Evolutionary conservation across 2,888 invertebrate species (phyloP).

Genomic region (Acanthococcus lagerstroemiae): DNA sequence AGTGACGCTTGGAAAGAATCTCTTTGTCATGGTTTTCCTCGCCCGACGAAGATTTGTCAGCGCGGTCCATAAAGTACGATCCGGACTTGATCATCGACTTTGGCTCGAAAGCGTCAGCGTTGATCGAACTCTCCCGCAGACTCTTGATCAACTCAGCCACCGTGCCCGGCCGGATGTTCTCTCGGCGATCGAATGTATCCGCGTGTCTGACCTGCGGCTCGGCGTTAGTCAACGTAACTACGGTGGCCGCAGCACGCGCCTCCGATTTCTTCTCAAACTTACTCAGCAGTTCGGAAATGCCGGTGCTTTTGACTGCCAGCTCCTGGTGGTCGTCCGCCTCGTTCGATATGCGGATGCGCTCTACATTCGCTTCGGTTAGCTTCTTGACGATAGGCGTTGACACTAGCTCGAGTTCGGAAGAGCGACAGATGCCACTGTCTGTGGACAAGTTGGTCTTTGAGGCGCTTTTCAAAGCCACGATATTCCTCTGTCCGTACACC

Average conservation of each 20-base stretch:
- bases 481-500: conserved; percentile 40
- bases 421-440: conserved; percentile 65
- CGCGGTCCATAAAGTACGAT: neutral
- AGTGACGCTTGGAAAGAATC: conserved; percentile 4
- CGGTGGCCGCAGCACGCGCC: neutral
- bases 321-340: neutral
- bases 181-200: conserved; percentile 19
- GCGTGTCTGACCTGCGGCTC: conserved; percentile 7
- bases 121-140: conserved; percentile 33
- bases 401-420: conserved; percentile 52
- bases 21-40: no score
- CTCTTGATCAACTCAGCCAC: conserved; percentile 34
- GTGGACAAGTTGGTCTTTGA: conserved; percentile 56
- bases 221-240: neutral
- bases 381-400: conserved; percentile 7
- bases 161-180: conserved; percentile 7
- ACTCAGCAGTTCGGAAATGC: neutral
- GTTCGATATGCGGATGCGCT: neutral
- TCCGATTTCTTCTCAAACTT: conserved; percentile 13
- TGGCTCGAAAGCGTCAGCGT: neutral
- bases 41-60: neutral
- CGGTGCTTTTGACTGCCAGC: neutral
- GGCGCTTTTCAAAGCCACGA: neutral
- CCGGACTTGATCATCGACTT: neutral
- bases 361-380: conserved; percentile 6